Conservation (phyloP, 2,113 vertebrate genomes). For the Scomber scombrus region DNA sequence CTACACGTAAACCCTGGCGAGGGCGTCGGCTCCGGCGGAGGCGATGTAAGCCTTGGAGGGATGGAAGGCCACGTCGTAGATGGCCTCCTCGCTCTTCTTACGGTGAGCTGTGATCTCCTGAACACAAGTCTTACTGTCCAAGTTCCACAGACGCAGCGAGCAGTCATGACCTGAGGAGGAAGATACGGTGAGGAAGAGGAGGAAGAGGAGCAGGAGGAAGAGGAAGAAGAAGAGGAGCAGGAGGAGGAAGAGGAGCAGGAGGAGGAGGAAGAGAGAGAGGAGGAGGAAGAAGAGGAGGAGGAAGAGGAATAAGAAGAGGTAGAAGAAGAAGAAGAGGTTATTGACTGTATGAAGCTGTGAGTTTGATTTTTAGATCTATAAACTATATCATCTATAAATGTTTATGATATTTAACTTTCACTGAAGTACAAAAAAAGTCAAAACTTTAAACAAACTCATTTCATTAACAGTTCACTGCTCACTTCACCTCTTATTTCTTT, state of each 20-base stretch:
- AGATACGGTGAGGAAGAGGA: too few species aligned
- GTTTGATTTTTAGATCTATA: too few species aligned
- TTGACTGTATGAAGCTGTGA: too few species aligned
- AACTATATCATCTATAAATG: too few species aligned
- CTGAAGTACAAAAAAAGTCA: too few species aligned
- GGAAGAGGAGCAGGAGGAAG: fast-evolving
- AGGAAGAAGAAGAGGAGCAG: too few species aligned
- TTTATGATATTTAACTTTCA: too few species aligned
- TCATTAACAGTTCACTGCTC: too few species aligned
- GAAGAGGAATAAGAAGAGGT: fast-evolving
- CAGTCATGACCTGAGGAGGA: slow-evolving; percentile 93
- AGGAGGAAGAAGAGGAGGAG: too few species aligned
- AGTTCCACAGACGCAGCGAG: slow-evolving; percentile 98
- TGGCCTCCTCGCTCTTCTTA: slow-evolving; percentile 99
- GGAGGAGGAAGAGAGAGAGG: fast-evolving
- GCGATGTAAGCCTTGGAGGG: slow-evolving; percentile 99
- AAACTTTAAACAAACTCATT: too few species aligned
- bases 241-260: fast-evolving
- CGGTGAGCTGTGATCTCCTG: slow-evolving; percentile 99
- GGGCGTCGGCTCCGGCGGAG: slow-evolving; percentile 97
- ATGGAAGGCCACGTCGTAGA: slow-evolving; percentile 99
- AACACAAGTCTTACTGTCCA: slow-evolving; percentile 99
- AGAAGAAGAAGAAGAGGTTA: too few species aligned
- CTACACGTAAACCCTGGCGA: slow-evolving; percentile 98
- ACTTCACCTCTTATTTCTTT: too few species aligned